phyloP scores from a whole-genome alignment of 2,888 invertebrate species.

The Adineta ricciae region DNA sequence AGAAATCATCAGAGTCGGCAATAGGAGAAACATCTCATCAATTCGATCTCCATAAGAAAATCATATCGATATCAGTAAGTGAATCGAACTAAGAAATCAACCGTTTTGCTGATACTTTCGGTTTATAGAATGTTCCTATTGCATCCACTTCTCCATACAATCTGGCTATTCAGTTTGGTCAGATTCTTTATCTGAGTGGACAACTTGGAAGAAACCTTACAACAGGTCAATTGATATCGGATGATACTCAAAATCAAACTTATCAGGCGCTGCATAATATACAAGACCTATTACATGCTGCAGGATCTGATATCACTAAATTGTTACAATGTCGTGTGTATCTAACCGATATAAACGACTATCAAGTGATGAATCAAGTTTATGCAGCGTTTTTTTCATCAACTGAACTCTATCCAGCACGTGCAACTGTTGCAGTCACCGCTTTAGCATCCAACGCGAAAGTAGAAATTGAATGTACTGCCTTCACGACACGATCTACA shows the following conservation, averaged over 20 bases:
- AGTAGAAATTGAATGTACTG: constrained; percentile 80
- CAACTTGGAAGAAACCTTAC: constrained; percentile 67
- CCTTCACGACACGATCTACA: constrained; percentile 42
- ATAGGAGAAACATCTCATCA: neutral
- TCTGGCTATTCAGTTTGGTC: constrained; percentile 71
- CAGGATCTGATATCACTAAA: constrained; percentile 46
- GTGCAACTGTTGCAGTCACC: constrained; percentile 56
- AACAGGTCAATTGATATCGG: constrained; percentile 62
- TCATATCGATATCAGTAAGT: neutral
- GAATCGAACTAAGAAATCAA: no score
- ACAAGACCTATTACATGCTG: constrained; percentile 64
- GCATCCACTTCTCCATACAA: constrained; percentile 73
- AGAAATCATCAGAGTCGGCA: no score
- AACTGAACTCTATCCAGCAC: constrained; percentile 61
- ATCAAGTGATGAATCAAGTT: constrained; percentile 67
- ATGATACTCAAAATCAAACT: constrained; percentile 62
- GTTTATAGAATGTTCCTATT: constrained; percentile 55
- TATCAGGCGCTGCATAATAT: constrained; percentile 66
- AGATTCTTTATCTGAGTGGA: constrained; percentile 76
- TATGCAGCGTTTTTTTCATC: constrained; percentile 67
- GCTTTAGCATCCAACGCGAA: constrained; percentile 25
- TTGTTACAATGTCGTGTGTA: constrained; percentile 78
- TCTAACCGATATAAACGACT: constrained; percentile 69
- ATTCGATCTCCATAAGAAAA: neutral
- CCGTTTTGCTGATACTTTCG: no score